Conservation (phyloP, 2,888 invertebrate species). For the Meghimatium bilineatum region DNA sequence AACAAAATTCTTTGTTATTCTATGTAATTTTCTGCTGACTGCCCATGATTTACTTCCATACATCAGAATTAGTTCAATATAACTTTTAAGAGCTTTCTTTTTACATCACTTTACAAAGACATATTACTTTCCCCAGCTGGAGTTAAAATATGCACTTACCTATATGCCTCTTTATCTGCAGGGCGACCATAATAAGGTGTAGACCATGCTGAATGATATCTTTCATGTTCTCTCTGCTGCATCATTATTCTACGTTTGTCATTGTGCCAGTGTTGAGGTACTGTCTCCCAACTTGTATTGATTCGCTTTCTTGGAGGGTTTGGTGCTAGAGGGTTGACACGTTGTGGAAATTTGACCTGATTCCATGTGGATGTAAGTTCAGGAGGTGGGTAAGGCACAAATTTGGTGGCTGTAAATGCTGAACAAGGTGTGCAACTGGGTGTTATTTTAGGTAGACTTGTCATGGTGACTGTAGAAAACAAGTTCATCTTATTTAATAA, state of each 20-base stretch:
- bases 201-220: conserved; percentile 75
- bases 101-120: no score
- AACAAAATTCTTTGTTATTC: no score
- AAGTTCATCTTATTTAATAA: background rate
- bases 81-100: no score
- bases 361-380: conserved; percentile 67
- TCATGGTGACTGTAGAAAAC: conserved; percentile 48
- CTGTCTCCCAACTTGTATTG: conserved; percentile 72
- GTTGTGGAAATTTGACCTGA: conserved; percentile 61
- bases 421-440: conserved; percentile 61
- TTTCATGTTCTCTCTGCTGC: conserved; percentile 73
- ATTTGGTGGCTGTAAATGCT: conserved; percentile 46
- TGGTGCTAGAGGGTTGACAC: conserved; percentile 72
- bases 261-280: conserved; percentile 73
- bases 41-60: no score
- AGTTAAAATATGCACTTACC: conserved; percentile 58
- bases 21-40: no score
- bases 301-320: conserved; percentile 68
- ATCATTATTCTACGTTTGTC: conserved; percentile 70
- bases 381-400: conserved; percentile 69
- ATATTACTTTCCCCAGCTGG: no score
- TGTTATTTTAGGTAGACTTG: conserved; percentile 67
- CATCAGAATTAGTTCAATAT: no score
- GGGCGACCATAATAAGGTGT: conserved; percentile 74
- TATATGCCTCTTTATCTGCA: conserved; percentile 74